Conservation (phyloP, 2,113 vertebrate species). For the Lepidothrix coronata region DNA sequence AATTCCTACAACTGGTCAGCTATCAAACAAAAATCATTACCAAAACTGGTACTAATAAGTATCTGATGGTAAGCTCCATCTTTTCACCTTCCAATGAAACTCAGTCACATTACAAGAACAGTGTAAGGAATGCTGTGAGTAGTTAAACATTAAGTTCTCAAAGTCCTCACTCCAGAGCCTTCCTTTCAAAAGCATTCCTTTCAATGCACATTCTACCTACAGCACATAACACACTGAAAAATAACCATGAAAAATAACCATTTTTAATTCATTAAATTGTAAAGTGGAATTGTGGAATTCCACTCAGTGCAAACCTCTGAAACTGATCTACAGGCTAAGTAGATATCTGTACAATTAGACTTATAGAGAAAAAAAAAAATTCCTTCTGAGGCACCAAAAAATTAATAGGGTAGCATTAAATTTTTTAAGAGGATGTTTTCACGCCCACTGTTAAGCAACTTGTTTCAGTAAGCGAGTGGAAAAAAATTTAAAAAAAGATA, state of each 20-base stretch:
- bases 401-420: not conserved
- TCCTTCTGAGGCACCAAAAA: not conserved
- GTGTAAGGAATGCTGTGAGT: not conserved
- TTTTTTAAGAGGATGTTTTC: slow-evolving; percentile 22
- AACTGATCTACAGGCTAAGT: not conserved
- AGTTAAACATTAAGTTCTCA: not conserved
- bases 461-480: not conserved
- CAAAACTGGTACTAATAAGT: not conserved
- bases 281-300: not conserved
- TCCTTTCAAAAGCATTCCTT: not conserved
- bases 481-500: not conserved
- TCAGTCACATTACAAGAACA: not conserved
- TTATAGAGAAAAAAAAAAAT: not conserved
- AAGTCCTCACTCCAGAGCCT: not conserved
- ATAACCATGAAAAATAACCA: not conserved
- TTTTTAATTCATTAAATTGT: not conserved
- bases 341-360: not conserved
- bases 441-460: not conserved
- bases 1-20: not conserved
- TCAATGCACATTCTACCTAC: not conserved
- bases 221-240: not conserved
- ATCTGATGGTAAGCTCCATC: not conserved
- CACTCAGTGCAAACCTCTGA: not conserved
- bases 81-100: not conserved
- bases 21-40: not conserved